phyloP scores from a whole-genome alignment of 2,797 vertebrate species.

The Tokudaia muenninki region DNA sequence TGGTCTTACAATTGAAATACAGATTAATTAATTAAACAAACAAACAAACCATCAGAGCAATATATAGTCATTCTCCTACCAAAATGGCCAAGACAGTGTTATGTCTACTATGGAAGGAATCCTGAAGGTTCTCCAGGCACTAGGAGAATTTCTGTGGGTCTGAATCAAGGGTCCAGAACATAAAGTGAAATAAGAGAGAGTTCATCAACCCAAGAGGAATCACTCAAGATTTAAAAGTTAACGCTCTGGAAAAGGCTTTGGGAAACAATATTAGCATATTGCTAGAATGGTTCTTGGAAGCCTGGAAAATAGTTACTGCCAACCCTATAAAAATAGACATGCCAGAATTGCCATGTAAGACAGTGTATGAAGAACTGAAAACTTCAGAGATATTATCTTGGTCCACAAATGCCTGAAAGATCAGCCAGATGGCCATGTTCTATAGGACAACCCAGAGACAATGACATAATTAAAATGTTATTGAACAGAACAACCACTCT shows the following conservation, averaged over 20 bases:
- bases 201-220: not conserved
- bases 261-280: slow-evolving; percentile 44
- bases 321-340: slow-evolving; percentile 36
- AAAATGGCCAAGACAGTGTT: not conserved
- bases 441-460: slow-evolving; percentile 3
- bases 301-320: not conserved
- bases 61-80: not conserved
- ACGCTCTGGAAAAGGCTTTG: not conserved
- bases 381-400: slow-evolving; percentile 8
- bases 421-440: not conserved
- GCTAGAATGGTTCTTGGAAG: slow-evolving; percentile 28
- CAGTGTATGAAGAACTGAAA: slow-evolving; percentile 21
- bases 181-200: not conserved
- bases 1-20: not conserved
- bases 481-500: not conserved
- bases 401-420: not conserved
- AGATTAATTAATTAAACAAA: not conserved
- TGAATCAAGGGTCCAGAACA: slow-evolving; percentile 23
- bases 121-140: not conserved
- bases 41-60: not conserved
- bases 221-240: not conserved
- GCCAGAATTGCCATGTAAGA: slow-evolving; percentile 1
- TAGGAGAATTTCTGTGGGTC: not conserved
- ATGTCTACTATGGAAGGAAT: not conserved
- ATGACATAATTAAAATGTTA: slow-evolving; percentile 6